Evolutionary conservation across 2,888 invertebrate species (phyloP).

Genomic region (Tipula lateralis): DNA sequence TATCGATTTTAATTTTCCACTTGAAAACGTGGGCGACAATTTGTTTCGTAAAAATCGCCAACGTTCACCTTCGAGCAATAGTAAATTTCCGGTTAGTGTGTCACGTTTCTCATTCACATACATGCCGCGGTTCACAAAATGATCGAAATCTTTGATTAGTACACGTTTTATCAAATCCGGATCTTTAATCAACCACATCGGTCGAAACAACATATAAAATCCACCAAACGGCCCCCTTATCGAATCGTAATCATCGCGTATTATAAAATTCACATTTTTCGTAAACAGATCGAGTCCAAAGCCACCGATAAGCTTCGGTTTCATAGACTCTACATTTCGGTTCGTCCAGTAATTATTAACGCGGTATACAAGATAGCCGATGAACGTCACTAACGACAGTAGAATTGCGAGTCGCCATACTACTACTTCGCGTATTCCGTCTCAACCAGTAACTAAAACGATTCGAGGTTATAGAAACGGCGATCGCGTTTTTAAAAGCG

Average conservation of each 20-base stretch:
- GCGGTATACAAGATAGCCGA: not conserved
- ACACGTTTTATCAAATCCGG: slow-evolving; percentile 44
- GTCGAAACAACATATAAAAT: slow-evolving; percentile 32
- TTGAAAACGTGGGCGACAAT: slow-evolving; percentile 51
- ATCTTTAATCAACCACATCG: slow-evolving; percentile 37
- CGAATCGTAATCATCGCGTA: slow-evolving; percentile 37
- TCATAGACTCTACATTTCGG: slow-evolving; percentile 52
- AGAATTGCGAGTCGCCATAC: not conserved
- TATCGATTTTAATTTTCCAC: slow-evolving; percentile 52
- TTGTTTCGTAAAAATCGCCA: slow-evolving; percentile 50
- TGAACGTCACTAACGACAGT: not conserved
- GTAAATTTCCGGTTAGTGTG: slow-evolving; percentile 39
- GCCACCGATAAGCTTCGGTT: slow-evolving; percentile 57
- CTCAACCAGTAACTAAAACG: no score
- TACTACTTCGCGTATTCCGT: no score
- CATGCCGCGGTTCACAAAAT: slow-evolving; percentile 40
- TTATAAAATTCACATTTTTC: slow-evolving; percentile 55
- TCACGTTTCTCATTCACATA: slow-evolving; percentile 39
- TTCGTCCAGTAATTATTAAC: slow-evolving; percentile 50
- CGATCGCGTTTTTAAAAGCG: not conserved
- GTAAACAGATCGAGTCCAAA: slow-evolving; percentile 52
- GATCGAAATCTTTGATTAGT: slow-evolving; percentile 40
- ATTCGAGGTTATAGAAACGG: no score
- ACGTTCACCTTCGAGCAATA: slow-evolving; percentile 40
- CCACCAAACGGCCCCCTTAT: slow-evolving; percentile 33